phyloP scores from a whole-genome alignment of 35 echinoderm and acorn worm genomes.

The Strongylocentrotus purpuratus region DNA sequence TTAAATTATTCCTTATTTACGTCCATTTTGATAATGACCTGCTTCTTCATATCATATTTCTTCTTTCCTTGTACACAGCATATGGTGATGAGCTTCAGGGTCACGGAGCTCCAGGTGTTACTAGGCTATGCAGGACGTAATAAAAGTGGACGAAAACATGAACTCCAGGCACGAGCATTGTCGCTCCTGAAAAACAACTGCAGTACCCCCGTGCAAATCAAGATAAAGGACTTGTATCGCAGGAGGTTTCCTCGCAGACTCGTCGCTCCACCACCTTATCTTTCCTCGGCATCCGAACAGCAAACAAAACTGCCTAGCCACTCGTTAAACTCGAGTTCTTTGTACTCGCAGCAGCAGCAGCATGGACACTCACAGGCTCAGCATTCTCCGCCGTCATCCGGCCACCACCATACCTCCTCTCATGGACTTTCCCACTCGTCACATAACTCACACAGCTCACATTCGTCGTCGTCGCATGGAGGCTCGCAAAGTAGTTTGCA shows the following conservation, averaged over 20 bases:
- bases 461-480: constrained; percentile 35
- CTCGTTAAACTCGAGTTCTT: constrained; percentile 29
- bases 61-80: constrained; percentile 67
- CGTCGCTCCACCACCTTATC: constrained; percentile 69
- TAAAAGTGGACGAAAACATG: constrained; percentile 97
- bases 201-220: constrained; percentile 96
- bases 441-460: constrained; percentile 41
- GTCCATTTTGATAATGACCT: not conserved
- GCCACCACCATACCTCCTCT: constrained; percentile 60
- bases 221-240: constrained; percentile 94
- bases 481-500: not conserved
- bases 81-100: constrained; percentile 99
- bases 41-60: not conserved
- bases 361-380: constrained; percentile 37
- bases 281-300: constrained; percentile 24
- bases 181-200: constrained; percentile 84
- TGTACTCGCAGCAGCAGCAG: constrained; percentile 46
- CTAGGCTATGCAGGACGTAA: constrained; percentile 97
- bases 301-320: constrained; percentile 16
- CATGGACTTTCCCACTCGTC: constrained; percentile 57
- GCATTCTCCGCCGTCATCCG: constrained; percentile 52
- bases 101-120: constrained; percentile 95
- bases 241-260: constrained; percentile 87
- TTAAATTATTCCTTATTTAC: too few species aligned
- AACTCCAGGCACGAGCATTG: constrained; percentile 92